Percentiles rank a stretch among this genome's conserved stretches.
These are phyloP conservation scores for Bubo bubo DNA, from an alignment of 2,113 vertebrate genomes.

Conservation along the genomic window DNA sequence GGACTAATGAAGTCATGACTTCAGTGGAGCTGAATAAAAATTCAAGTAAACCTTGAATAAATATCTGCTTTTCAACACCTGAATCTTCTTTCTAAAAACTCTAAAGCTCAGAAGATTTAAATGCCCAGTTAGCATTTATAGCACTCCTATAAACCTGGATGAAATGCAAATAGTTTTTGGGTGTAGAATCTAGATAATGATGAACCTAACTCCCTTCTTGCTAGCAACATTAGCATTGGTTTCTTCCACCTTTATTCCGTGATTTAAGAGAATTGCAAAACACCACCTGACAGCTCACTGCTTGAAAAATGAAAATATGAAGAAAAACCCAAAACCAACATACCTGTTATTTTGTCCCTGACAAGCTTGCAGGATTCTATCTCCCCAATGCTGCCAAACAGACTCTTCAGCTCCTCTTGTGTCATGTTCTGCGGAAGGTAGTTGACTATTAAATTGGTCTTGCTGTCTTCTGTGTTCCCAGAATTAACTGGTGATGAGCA, in stretches of 20 bases:
- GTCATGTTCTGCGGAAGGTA: constrained; percentile 99
- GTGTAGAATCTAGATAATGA: neutral
- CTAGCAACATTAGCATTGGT: neutral
- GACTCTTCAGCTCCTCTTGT: constrained; percentile 95
- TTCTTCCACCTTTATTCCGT: neutral
- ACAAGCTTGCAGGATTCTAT: constrained; percentile 98
- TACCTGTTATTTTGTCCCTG: constrained; percentile 98
- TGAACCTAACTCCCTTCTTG: neutral
- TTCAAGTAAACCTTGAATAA: neutral
- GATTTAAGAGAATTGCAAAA: neutral
- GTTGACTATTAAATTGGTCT: constrained; percentile 99
- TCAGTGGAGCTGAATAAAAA: neutral
- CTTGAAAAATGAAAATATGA: neutral
- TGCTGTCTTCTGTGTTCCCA: constrained; percentile 94
- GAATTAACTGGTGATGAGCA: constrained; percentile 95
- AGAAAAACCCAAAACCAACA: neutral
- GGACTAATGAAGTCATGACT: neutral
- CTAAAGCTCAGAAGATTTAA: neutral
- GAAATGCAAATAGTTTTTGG: neutral
- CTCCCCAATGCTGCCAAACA: constrained; percentile 96
- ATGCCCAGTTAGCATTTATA: neutral
- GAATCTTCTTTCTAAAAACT: neutral
- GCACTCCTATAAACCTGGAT: neutral
- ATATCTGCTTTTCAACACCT: neutral
- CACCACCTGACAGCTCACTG: neutral